These are phyloP conservation scores for Meteorus cinctellus DNA, from an alignment of 2,888 invertebrate genomes.

Conservation along the genomic window DNA sequence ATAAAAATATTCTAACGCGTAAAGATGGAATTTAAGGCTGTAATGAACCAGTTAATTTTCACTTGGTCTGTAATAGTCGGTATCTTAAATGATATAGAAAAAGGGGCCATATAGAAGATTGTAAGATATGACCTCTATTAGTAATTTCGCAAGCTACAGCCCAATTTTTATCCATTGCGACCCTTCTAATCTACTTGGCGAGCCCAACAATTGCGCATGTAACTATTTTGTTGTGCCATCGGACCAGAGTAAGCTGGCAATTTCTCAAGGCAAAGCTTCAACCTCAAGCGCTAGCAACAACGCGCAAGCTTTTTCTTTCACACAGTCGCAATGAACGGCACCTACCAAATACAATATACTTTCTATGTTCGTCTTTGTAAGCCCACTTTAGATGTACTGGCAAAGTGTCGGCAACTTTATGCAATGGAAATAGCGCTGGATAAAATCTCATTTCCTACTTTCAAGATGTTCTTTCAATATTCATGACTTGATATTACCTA, in stretches of 20 bases:
- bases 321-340: slow-evolving; percentile 3
- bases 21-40: neutral
- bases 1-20: neutral
- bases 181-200: slow-evolving; percentile 32
- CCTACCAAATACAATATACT: slow-evolving; percentile 4
- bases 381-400: neutral
- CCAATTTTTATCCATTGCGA: slow-evolving; percentile 15
- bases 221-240: slow-evolving; percentile 7
- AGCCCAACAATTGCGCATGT: slow-evolving; percentile 21
- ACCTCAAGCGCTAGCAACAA: slow-evolving; percentile 21
- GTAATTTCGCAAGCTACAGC: slow-evolving; percentile 17
- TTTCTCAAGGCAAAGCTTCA: slow-evolving; percentile 38
- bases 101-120: neutral
- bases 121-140: slow-evolving; percentile 23
- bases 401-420: neutral
- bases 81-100: neutral
- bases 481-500: slow-evolving; percentile 24
- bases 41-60: slow-evolving; percentile 3
- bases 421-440: neutral
- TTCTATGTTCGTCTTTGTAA: neutral
- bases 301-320: slow-evolving; percentile 1
- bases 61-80: neutral
- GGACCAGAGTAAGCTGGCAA: slow-evolving; percentile 39
- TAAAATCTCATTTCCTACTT: slow-evolving; percentile 33
- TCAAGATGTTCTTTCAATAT: slow-evolving; percentile 31